phyloP scores from a whole-genome alignment of 2,888 invertebrate species.

The Thymelicus sylvestris region DNA sequence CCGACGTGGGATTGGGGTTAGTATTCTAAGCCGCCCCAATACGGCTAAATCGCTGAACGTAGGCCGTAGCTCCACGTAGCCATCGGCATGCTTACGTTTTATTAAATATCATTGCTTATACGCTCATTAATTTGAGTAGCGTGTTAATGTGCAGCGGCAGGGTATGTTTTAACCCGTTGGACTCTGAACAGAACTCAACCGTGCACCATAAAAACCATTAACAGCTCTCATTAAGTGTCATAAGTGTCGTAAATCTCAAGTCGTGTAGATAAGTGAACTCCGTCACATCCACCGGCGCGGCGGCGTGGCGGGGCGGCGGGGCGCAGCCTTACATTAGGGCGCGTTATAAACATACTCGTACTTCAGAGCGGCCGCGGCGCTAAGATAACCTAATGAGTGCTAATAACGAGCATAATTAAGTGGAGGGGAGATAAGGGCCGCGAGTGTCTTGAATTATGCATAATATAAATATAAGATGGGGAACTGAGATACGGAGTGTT shows the following conservation, averaged over 20 bases:
- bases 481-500: background rate
- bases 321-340: constrained; percentile 15
- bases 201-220: background rate
- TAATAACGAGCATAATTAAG: constrained; percentile 37
- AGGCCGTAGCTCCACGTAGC: no score
- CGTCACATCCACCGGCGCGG: background rate
- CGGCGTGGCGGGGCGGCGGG: no score
- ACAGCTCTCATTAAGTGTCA: constrained; percentile 17
- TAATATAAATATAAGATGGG: constrained; percentile 19
- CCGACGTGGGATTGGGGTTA: no score
- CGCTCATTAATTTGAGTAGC: no score
- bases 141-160: no score
- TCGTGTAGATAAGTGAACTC: constrained; percentile 16
- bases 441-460: constrained; percentile 33
- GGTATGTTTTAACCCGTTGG: no score
- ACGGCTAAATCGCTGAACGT: no score
- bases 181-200: background rate
- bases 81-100: no score
- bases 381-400: constrained; percentile 35
- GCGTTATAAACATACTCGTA: constrained; percentile 29
- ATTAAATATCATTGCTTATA: no score
- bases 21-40: no score
- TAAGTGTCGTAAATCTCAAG: constrained; percentile 13
- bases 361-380: constrained; percentile 12
- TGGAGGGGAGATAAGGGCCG: constrained; percentile 35